Evolutionary conservation across 2,797 vertebrate species (phyloP).

Genomic region (Poecilia velifera): DNA sequence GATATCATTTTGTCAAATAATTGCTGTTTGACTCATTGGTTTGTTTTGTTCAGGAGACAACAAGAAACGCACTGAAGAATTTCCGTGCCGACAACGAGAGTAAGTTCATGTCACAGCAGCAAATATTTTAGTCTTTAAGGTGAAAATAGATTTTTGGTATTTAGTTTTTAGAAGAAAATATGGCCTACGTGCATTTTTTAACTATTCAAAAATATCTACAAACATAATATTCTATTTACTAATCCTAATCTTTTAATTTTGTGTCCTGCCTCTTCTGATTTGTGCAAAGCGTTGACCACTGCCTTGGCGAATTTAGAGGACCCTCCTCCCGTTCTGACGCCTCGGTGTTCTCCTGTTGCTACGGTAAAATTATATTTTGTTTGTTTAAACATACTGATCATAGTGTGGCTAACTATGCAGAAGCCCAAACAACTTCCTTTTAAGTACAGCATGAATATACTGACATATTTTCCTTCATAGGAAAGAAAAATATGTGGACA

Average conservation of each 20-base stretch:
- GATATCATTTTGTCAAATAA: not conserved
- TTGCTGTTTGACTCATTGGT: not conserved
- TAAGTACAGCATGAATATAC: not conserved
- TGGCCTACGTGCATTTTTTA: not conserved
- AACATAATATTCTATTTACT: not conserved
- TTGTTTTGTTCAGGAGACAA: slow-evolving; percentile 42
- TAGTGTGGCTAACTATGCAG: not conserved
- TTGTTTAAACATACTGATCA: not conserved
- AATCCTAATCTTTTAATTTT: not conserved
- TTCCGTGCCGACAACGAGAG: slow-evolving; percentile 35
- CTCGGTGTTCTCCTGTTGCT: not conserved
- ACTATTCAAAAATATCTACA: not conserved
- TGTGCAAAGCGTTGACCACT: slow-evolving; percentile 18
- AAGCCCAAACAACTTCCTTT: not conserved
- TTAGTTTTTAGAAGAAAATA: too few species aligned
- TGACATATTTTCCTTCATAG: not conserved
- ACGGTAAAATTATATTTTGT: not conserved
- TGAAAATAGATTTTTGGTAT: not conserved
- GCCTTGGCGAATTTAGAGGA: slow-evolving; percentile 18
- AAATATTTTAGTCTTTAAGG: not conserved
- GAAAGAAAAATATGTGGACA: not conserved
- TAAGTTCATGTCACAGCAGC: slow-evolving; percentile 19
- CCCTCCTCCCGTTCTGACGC: slow-evolving; percentile 4
- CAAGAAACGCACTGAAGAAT: slow-evolving; percentile 16
- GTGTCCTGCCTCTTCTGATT: not conserved